Conservation (phyloP, 2,888 invertebrate species). For the Tachina lurida region DNA sequence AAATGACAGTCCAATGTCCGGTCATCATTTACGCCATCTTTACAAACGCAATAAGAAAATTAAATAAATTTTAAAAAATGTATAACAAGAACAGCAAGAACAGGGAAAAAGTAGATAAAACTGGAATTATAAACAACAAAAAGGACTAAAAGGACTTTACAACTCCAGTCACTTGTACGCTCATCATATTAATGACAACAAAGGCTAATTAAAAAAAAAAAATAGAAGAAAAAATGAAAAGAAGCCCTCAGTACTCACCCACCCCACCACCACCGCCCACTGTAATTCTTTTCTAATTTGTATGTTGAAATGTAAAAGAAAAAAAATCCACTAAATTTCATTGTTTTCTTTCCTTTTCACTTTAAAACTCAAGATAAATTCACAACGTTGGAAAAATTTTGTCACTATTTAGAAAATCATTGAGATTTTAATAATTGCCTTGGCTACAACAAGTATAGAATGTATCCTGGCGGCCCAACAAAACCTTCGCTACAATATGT, state of each 20-base stretch:
- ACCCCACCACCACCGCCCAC: slow-evolving; percentile 6
- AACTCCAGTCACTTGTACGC: slow-evolving; percentile 62
- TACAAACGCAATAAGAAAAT: slow-evolving; percentile 13
- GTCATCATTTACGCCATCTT: slow-evolving; percentile 75
- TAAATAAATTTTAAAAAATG: slow-evolving; percentile 2
- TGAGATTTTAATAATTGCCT: slow-evolving; percentile 70
- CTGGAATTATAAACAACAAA: slow-evolving; percentile 6
- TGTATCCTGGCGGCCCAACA: slow-evolving; percentile 15
- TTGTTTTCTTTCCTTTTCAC: background rate
- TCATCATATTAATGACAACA: slow-evolving; percentile 70
- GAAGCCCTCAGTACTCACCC: background rate
- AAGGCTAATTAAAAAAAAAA: slow-evolving; percentile 71
- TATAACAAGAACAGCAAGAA: background rate
- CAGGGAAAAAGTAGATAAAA: background rate
- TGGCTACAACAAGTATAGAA: slow-evolving; percentile 1
- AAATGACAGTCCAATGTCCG: slow-evolving; percentile 80
- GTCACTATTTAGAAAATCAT: slow-evolving; percentile 69
- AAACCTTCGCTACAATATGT: slow-evolving; percentile 16
- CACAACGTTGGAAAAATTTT: slow-evolving; percentile 67
- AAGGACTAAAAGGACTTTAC: slow-evolving; percentile 57
- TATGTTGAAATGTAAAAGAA: background rate
- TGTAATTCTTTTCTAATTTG: background rate
- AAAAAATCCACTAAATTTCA: background rate
- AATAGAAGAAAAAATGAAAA: background rate
- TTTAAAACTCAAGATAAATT: slow-evolving; percentile 5